Conservation (phyloP, 2,888 invertebrate genomes). For the Athrips mouffetella region DNA sequence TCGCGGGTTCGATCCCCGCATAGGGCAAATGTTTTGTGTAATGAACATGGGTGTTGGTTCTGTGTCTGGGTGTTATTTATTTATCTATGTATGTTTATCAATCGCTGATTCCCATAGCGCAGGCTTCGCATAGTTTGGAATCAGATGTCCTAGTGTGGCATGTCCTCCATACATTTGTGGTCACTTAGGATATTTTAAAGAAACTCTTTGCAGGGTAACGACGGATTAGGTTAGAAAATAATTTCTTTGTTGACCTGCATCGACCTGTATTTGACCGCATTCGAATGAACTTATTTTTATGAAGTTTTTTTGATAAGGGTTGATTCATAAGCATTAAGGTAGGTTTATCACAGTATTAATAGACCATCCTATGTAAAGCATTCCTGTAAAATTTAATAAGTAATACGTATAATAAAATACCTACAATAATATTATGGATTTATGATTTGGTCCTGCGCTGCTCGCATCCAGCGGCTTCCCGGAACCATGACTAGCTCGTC, state of each 20-base stretch:
- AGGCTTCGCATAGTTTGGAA: no score
- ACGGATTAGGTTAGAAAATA: slow-evolving; percentile 24
- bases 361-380: neutral
- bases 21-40: no score
- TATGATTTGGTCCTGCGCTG: neutral
- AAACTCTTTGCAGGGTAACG: slow-evolving; percentile 36
- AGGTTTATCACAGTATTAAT: no score
- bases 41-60: no score
- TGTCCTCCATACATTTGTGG: neutral
- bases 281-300: slow-evolving; percentile 40
- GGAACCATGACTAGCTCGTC: no score
- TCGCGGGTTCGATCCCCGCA: no score
- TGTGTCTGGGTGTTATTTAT: no score
- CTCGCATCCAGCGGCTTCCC: no score
- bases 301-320: neutral
- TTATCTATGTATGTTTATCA: no score
- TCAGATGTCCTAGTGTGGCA: no score
- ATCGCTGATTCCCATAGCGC: no score
- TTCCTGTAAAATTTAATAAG: neutral
- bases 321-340: no score
- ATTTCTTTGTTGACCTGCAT: slow-evolving; percentile 52
- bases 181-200: neutral
- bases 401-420: neutral
- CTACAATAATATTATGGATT: neutral
- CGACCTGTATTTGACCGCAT: slow-evolving; percentile 28